Evolutionary conservation across 2,888 invertebrate genomes (phyloP).

Genomic region (Erebia palarica): DNA sequence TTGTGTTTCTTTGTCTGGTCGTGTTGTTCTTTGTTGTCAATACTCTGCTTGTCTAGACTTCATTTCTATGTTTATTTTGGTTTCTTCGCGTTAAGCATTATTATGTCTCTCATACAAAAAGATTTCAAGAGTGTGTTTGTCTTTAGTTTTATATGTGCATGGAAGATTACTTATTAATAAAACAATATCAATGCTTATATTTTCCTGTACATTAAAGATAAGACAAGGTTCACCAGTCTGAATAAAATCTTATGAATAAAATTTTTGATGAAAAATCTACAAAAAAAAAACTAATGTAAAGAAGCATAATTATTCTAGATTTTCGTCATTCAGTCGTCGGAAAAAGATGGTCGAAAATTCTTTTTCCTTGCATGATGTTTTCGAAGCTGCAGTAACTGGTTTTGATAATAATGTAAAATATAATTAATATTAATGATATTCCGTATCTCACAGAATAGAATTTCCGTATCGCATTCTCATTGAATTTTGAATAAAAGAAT

Average conservation of each 20-base stretch:
- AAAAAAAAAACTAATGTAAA: not conserved
- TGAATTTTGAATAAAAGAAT: not conserved
- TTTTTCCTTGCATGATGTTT: not conserved
- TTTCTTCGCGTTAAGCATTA: constrained; percentile 43
- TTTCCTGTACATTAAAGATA: constrained; percentile 57
- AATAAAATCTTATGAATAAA: not conserved
- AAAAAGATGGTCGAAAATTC: not conserved
- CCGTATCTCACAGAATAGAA: too few relatives aligned
- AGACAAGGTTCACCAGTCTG: constrained; percentile 49
- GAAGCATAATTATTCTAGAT: not conserved
- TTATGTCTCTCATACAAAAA: constrained; percentile 48
- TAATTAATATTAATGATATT: too few relatives aligned
- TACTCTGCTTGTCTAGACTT: constrained; percentile 46
- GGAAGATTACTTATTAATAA: constrained; percentile 68
- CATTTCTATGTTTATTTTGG: constrained; percentile 47
- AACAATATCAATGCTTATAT: constrained; percentile 54
- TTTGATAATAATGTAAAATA: too few relatives aligned
- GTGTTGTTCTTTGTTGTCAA: constrained; percentile 54
- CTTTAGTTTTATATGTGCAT: constrained; percentile 81
- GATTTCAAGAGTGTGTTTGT: constrained; percentile 78
- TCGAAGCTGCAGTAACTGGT: too few relatives aligned
- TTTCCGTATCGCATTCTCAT: too few relatives aligned
- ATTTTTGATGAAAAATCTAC: not conserved
- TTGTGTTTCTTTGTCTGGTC: constrained; percentile 54
- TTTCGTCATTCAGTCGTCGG: not conserved